A percentile compares a stretch with the other conserved stretches of the same genome.
Evolutionary conservation across 2,888 invertebrate species (phyloP).

Genomic region (Ferdinandea cuprea): DNA sequence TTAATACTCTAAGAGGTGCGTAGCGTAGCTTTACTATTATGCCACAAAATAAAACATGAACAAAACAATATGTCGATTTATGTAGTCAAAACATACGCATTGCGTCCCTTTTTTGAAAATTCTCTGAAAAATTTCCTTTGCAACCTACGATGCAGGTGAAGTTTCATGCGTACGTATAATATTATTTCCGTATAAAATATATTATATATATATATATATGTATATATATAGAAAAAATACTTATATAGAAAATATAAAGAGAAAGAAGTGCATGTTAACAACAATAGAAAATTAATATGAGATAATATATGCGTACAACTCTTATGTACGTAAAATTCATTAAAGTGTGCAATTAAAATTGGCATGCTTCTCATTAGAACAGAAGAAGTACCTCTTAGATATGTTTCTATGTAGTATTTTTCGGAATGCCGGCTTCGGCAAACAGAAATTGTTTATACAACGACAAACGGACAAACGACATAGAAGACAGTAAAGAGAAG

Average conservation of each 20-base stretch:
- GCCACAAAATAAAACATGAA: not conserved
- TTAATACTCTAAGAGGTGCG: constrained; percentile 26
- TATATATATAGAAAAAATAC: not conserved
- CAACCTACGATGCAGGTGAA: constrained; percentile 9
- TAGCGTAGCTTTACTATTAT: constrained; percentile 4
- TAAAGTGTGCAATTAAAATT: not conserved
- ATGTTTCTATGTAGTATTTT: no score
- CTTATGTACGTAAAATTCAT: not conserved
- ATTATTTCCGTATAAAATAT: not conserved
- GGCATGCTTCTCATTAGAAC: not conserved
- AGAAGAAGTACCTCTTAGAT: no score
- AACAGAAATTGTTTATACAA: no score
- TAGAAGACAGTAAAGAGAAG: no score
- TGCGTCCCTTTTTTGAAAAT: not conserved
- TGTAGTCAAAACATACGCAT: not conserved
- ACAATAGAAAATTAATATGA: no score
- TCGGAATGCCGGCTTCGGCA: no score
- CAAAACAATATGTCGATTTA: not conserved
- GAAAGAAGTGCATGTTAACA: not conserved
- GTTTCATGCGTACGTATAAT: not conserved
- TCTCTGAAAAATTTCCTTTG: not conserved
- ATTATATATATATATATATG: not conserved
- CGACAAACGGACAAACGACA: no score
- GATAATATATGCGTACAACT: no score
- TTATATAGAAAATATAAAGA: not conserved